Percentiles rank a stretch among this genome's conserved stretches.
Evolutionary conservation across 2,888 invertebrate species (phyloP).

Genomic region (Aphodius granarius): DNA sequence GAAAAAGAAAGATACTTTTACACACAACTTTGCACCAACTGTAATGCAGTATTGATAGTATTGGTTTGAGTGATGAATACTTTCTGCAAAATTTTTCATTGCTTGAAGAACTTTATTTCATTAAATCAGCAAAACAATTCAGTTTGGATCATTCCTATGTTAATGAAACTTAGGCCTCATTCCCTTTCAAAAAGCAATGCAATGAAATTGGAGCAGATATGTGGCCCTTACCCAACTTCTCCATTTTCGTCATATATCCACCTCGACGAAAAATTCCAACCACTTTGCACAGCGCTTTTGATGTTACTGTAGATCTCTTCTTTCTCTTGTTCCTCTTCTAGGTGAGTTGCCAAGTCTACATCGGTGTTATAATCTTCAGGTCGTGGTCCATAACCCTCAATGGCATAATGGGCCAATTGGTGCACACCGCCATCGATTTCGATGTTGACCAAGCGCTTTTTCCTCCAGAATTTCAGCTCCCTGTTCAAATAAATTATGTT

Average conservation of each 20-base stretch:
- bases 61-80: no score
- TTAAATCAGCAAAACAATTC: no score
- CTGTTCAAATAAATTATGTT: conserved; percentile 62
- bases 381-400: conserved; percentile 60
- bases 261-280: conserved; percentile 85
- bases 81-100: no score
- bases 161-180: no score
- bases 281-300: conserved; percentile 77
- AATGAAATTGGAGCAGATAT: not conserved
- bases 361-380: not conserved
- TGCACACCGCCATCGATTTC: conserved; percentile 56
- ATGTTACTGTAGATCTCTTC: conserved; percentile 66
- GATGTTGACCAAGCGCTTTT: conserved; percentile 58
- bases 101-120: no score
- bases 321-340: conserved; percentile 53
- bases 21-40: no score
- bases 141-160: no score
- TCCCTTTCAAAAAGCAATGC: no score
- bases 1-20: not conserved
- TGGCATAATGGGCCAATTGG: conserved; percentile 63
- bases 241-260: conserved; percentile 70
- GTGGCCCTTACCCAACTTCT: conserved; percentile 53
- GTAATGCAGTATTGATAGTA: no score
- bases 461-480: conserved; percentile 69
- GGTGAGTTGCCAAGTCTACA: conserved; percentile 30